These are phyloP conservation scores for Helogale parvula DNA, from an alignment of 2,113 vertebrate species.

Conservation along the genomic window DNA sequence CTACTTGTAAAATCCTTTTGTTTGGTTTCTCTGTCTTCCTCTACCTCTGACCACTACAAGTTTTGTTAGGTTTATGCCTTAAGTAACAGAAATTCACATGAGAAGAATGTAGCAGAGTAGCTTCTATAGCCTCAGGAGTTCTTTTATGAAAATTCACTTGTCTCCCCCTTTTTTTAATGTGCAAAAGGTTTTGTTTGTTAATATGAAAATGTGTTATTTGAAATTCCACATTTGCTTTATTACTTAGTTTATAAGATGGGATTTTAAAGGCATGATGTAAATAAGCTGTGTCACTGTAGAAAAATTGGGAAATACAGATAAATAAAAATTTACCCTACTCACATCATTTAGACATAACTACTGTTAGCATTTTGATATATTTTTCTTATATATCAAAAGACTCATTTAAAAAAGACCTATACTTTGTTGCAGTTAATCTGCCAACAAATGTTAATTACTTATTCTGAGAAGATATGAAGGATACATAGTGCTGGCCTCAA, in stretches of 20 bases:
- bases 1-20: neutral
- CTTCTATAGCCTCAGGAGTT: neutral
- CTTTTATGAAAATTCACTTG: neutral
- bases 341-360: neutral
- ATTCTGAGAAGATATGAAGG: neutral
- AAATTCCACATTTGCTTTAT: neutral
- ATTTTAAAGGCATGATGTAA: neutral
- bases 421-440: neutral
- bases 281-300: neutral
- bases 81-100: neutral
- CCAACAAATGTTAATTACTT: neutral
- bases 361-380: neutral
- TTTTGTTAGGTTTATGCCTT: neutral
- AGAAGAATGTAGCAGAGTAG: neutral
- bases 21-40: neutral
- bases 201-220: neutral
- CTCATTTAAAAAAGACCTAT: neutral
- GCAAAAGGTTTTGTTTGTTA: conserved; percentile 14
- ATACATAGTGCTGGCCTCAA: neutral
- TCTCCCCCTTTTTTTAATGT: neutral
- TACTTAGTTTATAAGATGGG: neutral
- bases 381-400: neutral
- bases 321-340: neutral
- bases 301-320: conserved; percentile 18
- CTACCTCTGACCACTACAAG: neutral